Evolutionary conservation across 2,888 invertebrate species (phyloP).

Genomic region (Hydriomena furcata): DNA sequence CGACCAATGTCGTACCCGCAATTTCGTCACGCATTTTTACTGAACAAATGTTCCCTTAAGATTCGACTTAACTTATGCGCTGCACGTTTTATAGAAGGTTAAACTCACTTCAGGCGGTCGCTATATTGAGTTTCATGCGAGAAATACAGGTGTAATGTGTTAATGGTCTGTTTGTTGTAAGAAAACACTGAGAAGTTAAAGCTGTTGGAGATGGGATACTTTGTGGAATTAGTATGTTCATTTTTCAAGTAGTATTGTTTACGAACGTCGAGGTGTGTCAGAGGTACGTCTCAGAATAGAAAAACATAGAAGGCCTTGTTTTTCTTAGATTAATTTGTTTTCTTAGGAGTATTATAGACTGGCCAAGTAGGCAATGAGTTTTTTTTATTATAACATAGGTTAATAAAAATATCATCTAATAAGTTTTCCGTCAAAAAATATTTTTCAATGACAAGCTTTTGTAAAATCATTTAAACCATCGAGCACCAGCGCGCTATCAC

Average conservation of each 20-base stretch:
- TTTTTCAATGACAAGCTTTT: too few species aligned
- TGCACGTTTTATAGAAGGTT: constrained; percentile 77
- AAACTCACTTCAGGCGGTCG: constrained; percentile 54
- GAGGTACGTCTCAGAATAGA: too few species aligned
- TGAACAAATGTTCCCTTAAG: constrained; percentile 79
- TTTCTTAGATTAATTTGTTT: too few species aligned
- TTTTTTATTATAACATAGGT: too few species aligned
- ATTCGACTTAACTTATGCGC: constrained; percentile 74
- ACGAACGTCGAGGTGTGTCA: too few species aligned
- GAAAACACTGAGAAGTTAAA: constrained; percentile 20
- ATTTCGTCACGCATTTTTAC: constrained; percentile 79
- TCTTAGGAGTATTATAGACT: too few species aligned
- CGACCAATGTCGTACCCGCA: constrained; percentile 51
- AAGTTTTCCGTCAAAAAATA: too few species aligned
- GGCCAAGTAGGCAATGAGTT: too few species aligned
- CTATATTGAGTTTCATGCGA: constrained; percentile 59
- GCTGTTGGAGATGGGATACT: constrained; percentile 17
- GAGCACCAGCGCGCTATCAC: too few species aligned
- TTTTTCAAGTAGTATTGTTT: not conserved
- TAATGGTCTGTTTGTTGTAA: constrained; percentile 30
- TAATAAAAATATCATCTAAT: too few species aligned
- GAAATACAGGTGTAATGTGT: constrained; percentile 60
- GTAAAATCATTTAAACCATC: too few species aligned
- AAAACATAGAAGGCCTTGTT: too few species aligned
- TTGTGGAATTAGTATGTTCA: constrained; percentile 7